Base-by-base conservation (phyloP, 2,888 invertebrate species). In the Anoplius nigerrimus region DNA sequence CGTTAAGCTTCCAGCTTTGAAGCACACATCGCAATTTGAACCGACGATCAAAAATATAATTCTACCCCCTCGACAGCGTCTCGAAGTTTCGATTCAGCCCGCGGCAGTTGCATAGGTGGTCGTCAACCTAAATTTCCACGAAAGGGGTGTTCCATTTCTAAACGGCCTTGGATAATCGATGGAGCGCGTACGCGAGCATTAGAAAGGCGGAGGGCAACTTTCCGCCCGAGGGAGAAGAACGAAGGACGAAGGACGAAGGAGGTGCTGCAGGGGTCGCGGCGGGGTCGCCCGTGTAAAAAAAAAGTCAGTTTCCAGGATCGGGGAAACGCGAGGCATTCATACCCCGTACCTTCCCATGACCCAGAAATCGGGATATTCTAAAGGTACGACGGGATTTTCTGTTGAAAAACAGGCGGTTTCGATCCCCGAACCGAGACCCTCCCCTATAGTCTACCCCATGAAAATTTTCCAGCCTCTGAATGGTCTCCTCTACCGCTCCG, bases 231-330 rank as follows among this genome's bases (percentile, higher is more conserved):
- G 48, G 48, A 48, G 16, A 48, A n/a, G n/a, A n/a, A n/a, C n/a
- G n/a, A n/a, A n/a, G n/a, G n/a, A n/a, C n/a, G n/a, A n/a, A n/a
- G 6, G 48, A 11, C 3, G 8, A 48, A 48, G 34, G 18, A 8
- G 18, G n/a, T 48, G 48, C 18, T 13, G 48, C n/a, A 48, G 48
- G 18, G 56, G 61, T 34, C 62, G 67, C 68, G 57, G 61, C 69
- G 68, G n/a, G 70, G 69, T 69, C 61, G 65, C 65, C 63, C 67
- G 58, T 48, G 52, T 53, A 45, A 67, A 34, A 71, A 82, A 81
- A 81, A 84, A 83, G 82, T 85, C 83, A 81, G 80, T 87, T 85
- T 86, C 84, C 86, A 84, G 81, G 85, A 86, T 87, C 84, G 77
- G 80, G 80, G 82, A 77, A 84, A 82, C 81, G 71, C 72, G 69